Evolutionary conservation across 1,140 invertebrate species (phyloP), one percentile per base, ranked within the genome.

Genomic region (Eumeta japonica): DNA sequence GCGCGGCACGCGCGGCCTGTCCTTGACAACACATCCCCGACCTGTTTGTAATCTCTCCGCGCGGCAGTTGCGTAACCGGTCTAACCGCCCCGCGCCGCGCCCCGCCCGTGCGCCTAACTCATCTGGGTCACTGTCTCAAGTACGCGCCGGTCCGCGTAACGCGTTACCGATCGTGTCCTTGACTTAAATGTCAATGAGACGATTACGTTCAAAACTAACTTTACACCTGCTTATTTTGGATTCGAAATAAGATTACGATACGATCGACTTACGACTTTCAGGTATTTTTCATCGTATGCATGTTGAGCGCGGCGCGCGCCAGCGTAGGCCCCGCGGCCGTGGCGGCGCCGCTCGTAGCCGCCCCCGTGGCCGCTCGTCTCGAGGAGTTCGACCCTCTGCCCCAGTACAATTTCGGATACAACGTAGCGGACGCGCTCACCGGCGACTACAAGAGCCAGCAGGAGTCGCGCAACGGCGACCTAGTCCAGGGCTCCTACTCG

Each of bases 351-450:
- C 59, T 66, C 3, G 52, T 47, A 3, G 70, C 71, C 16, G 62
- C 67, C 14, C 55, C 63, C 0, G 58, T 61, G 1, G 52, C 61
- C 2, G 64, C 64, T 0, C 52, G 55, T 15, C 46, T 68, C 0
- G 77, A 77, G 43, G 73, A 78, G 32, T 79, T 79, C 48, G 76
- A 80, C 43, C 77, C 80, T 2, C 77, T 82, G 38, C 81, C 82
- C 2, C 81, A 83, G 36, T 85, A 85, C 70, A 76, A 78, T 43
- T 86, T 82, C 43, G 76, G 78, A n/a, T 85, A 85, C 47, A 79
- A 83, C 43, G 81, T 86, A 3, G 81, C 83, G 37, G 83, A 85
- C 48, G 77, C 71, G 3, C 58, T 73, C 40, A 75, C 72, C 24
- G 73, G 79, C 27, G 75, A 78, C 46, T 68, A 67, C 48, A 77